These are phyloP conservation scores for rabbit (Oryctolagus cuniculus) DNA, from an alignment of 2,113 vertebrate genomes.

Conservation along the genomic window mOryCun1.1 NC_091435.1:147661501-147662000, in stretches of 20 bases:
- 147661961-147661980: not conserved
- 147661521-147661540: slow-evolving; percentile 15
- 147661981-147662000: not conserved
- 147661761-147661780: not conserved
- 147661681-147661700: not conserved
- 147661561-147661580: not conserved
- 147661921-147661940: not conserved
- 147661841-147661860: slow-evolving; percentile 20
- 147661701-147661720: not conserved
- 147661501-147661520: not conserved
- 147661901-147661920: not conserved
- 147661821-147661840: not conserved
- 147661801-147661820: not conserved
- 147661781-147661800: not conserved
- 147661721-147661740: not conserved
- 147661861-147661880: not conserved
- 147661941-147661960: not conserved
- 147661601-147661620: not conserved
- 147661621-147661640: not conserved
- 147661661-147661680: not conserved
- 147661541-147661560: not conserved
- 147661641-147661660: not conserved
- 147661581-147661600: not conserved
- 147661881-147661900: not conserved
- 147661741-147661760: not conserved